A percentile compares a stretch with the other conserved stretches of the same genome.
These are phyloP conservation scores for Mirounga angustirostris DNA, from an alignment of 2,113 vertebrate genomes.

Conservation along the genomic window DNA sequence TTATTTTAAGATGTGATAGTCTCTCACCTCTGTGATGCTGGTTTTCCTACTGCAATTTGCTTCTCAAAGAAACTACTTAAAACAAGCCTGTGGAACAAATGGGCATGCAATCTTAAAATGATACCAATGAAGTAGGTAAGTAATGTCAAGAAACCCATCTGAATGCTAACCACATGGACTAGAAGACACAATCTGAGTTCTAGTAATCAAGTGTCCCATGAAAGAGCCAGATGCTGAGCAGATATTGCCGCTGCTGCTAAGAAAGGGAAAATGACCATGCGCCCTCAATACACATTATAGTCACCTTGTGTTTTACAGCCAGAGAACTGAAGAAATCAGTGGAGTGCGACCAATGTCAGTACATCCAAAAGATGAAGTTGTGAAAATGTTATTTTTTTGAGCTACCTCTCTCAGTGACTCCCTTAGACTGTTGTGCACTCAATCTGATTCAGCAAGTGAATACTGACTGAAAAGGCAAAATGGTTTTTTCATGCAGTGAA, in stretches of 20 bases:
- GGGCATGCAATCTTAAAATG: constrained; percentile 24
- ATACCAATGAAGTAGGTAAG: constrained; percentile 17
- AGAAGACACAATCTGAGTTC: background rate
- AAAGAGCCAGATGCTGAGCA: constrained; percentile 11
- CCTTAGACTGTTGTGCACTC: background rate
- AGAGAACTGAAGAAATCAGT: constrained; percentile 8
- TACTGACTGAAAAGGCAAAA: background rate
- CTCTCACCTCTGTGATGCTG: background rate
- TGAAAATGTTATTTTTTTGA: background rate
- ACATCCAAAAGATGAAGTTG: background rate
- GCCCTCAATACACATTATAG: background rate
- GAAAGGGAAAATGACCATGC: background rate
- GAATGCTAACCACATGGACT: background rate
- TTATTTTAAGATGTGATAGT: constrained; percentile 44
- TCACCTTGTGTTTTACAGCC: background rate
- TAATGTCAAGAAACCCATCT: constrained; percentile 20
- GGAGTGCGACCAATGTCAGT: background rate
- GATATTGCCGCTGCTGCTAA: background rate
- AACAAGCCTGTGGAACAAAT: constrained; percentile 48
- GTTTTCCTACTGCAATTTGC: constrained; percentile 51
- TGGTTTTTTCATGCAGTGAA: background rate
- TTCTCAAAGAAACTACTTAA: constrained; percentile 54
- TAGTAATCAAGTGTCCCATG: background rate
- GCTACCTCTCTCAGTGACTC: background rate
- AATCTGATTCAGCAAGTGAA: background rate